Evolutionary conservation across 2,113 vertebrate species (phyloP).

Genomic region (Dasypus novemcinctus): DNA sequence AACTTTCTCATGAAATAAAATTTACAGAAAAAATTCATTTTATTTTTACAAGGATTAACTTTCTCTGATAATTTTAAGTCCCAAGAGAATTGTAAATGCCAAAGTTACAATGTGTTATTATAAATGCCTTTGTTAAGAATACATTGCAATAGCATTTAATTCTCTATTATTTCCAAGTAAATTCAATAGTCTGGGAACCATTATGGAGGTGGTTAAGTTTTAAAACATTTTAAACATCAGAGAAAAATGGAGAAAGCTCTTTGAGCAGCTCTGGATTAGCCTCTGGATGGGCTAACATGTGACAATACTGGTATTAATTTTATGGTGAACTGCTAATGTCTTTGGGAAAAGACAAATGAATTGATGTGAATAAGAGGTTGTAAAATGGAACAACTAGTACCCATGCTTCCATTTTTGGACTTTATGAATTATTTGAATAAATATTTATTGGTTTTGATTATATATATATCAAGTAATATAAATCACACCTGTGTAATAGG

Average conservation of each 20-base stretch:
- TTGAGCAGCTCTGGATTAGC: slow-evolving; percentile 21
- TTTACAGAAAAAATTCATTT: neutral
- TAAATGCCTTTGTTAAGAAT: slow-evolving; percentile 54
- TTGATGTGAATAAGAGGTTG: neutral
- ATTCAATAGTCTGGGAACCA: slow-evolving; percentile 33
- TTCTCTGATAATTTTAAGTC: slow-evolving; percentile 24
- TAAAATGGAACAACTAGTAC: neutral
- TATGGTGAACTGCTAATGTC: neutral
- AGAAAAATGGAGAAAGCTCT: slow-evolving; percentile 58
- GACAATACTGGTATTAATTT: neutral
- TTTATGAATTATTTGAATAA: neutral
- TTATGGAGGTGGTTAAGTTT: slow-evolving; percentile 64
- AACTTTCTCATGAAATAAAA: neutral
- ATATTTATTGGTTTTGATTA: neutral
- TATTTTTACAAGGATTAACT: neutral
- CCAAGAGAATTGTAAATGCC: neutral
- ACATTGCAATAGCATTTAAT: slow-evolving; percentile 58
- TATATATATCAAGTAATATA: neutral
- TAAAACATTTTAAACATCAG: slow-evolving; percentile 55
- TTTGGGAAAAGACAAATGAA: neutral
- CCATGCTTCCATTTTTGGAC: neutral
- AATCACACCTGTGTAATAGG: neutral
- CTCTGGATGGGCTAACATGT: slow-evolving; percentile 33
- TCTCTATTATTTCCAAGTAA: slow-evolving; percentile 47
- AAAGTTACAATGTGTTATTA: slow-evolving; percentile 6